Evolutionary conservation across 1,140 invertebrate species (phyloP), one percentile per base, ranked within the genome.

Genomic region (Euglossa dilemma): DNA sequence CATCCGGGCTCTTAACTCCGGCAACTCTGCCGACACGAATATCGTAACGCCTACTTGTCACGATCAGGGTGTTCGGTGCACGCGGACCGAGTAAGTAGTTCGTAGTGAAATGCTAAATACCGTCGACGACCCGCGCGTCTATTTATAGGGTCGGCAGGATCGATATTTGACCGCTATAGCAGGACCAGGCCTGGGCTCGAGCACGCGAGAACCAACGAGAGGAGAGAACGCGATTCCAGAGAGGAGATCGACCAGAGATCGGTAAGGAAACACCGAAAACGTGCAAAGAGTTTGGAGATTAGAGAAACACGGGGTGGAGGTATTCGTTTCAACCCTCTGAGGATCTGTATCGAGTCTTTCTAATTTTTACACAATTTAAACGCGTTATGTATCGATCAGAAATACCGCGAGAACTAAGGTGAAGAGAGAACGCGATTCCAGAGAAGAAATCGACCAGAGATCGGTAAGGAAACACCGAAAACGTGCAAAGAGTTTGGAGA

Each of bases 51-150:
- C 73, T 63, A 61, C 56, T 67, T 77, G 67, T 78, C 73, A 77
- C 56, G 67, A 76, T 50, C 20, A 18, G 67, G 28, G 18, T 36
- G 70, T 20, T 23, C 43, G 74, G n/a, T 78, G 57, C 80, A 77
- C 72, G 80, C 77, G 77, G 79, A 52, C 72, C 52, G 63, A 78
- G 67, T 78, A 80, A 83, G 81, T 85, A 88, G 82, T 90, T 90
- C 83, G 79, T 89, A 83, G 87, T 85, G 84, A 91, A 91, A 92
- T 91, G 85, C 87, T 91, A 92, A 92, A 91, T 91, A 91, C 79
- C 85, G 75, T 61, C 80, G 80, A 86, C 85, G 69, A 87, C 59
- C 85, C 70, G 86, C 71, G 85, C 47, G 66, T 83, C 89, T 91
- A 92, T 91, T 92, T 92, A 91, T 91, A 91, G 91, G 83, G 54